Evolutionary conservation across 2,113 vertebrate species (phyloP).

Genomic region (Scatophagus argus): DNA sequence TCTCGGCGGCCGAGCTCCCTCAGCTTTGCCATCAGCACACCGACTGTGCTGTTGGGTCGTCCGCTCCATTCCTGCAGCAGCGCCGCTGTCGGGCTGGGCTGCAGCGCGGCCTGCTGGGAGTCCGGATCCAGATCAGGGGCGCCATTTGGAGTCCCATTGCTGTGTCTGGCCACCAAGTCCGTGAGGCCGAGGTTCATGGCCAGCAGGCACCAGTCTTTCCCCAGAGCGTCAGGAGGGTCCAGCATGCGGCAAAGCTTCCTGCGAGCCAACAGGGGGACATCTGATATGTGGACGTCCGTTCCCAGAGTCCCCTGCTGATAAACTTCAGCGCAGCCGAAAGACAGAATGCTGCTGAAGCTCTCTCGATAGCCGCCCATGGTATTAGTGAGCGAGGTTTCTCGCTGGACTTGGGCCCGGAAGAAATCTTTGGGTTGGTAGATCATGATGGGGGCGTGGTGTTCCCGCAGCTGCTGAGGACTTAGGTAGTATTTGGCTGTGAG

Average conservation of each 20-base stretch:
- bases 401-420: constrained; percentile 91
- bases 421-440: constrained; percentile 99
- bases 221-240: constrained; percentile 95
- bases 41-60: constrained; percentile 90
- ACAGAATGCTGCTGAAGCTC: constrained; percentile 95
- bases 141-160: constrained; percentile 83
- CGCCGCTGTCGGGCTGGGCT: constrained; percentile 91
- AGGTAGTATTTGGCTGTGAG: constrained; percentile 94
- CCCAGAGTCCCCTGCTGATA: constrained; percentile 93
- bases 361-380: constrained; percentile 98
- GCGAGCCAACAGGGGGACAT: constrained; percentile 90
- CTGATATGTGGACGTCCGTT: constrained; percentile 90
- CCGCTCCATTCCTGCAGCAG: constrained; percentile 93
- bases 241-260: constrained; percentile 94
- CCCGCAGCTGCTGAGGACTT: constrained; percentile 96
- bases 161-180: constrained; percentile 94
- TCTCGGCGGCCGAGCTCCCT: constrained; percentile 96
- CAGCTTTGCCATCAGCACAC: constrained; percentile 91
- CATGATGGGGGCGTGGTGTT: constrained; percentile 96
- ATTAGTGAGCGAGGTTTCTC: constrained; percentile 92
- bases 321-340: constrained; percentile 93
- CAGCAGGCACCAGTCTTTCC: constrained; percentile 99
- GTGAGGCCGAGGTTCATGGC: constrained; percentile 98
- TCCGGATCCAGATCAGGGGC: constrained; percentile 61
- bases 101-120: constrained; percentile 56